A percentile compares a stretch with the other conserved stretches of the same genome.
Conservation (phyloP, 2,797 vertebrate species). For the Epinephelus awoara region DNA sequence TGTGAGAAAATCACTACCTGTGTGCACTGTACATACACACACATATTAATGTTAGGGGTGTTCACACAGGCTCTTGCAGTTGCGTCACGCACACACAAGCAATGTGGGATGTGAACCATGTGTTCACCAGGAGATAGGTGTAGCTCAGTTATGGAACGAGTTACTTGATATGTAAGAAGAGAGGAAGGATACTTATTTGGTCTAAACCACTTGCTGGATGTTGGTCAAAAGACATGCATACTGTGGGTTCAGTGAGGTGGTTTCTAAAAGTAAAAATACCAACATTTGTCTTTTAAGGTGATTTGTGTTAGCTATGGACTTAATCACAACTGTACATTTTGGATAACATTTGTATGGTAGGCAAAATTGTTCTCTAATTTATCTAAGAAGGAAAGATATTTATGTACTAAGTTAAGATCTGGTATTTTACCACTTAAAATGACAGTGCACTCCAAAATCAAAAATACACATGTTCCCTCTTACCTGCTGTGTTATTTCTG, state of each 20-base stretch:
- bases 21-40: neutral
- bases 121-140: neutral
- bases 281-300: too few species aligned
- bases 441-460: too few species aligned
- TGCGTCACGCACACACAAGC: neutral
- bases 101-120: neutral
- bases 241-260: neutral
- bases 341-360: neutral
- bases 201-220: neutral
- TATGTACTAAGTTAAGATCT: too few species aligned
- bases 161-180: neutral
- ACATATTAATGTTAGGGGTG: neutral
- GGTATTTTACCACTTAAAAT: too few species aligned
- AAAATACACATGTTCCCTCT: too few species aligned
- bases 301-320: neutral
- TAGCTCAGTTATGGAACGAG: neutral
- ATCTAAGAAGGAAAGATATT: neutral
- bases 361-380: neutral
- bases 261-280: neutral
- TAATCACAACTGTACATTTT: too few species aligned
- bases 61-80: neutral
- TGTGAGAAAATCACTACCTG: constrained; percentile 5
- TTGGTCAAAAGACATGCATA: neutral
- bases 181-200: neutral
- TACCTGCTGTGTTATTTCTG: too few species aligned